Evolutionary conservation across 2,888 invertebrate genomes (phyloP).

Genomic region (Brenthis hecate): DNA sequence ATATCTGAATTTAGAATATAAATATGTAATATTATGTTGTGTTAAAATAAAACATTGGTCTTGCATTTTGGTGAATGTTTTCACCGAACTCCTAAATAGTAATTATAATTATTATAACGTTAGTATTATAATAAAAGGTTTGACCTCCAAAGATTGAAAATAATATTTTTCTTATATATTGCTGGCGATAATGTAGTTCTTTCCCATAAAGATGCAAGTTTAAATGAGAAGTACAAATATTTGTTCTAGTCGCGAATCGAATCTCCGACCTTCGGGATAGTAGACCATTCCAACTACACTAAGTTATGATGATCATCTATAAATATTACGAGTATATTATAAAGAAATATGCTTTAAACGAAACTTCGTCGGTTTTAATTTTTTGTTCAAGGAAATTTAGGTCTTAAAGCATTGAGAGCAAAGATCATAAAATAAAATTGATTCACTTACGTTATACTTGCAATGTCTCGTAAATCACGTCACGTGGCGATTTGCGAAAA

Average conservation of each 20-base stretch:
- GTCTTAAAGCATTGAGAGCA: background rate
- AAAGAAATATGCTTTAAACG: slow-evolving; percentile 9
- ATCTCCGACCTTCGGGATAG: background rate
- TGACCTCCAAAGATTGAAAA: no score
- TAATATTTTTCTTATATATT: no score
- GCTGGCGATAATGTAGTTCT: no score
- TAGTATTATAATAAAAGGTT: no score
- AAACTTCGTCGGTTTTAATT: slow-evolving; percentile 12
- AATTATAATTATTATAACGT: no score
- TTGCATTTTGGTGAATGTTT: no score
- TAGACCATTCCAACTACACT: background rate
- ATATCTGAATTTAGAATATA: no score
- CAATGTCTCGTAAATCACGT: slow-evolving; percentile 49
- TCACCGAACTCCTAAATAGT: no score
- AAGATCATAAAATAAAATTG: slow-evolving; percentile 21
- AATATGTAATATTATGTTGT: no score
- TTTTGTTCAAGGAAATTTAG: slow-evolving; percentile 1
- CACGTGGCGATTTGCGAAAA: slow-evolving; percentile 47
- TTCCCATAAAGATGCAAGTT: no score
- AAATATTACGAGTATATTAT: slow-evolving; percentile 16
- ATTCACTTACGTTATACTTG: slow-evolving; percentile 32
- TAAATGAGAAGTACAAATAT: no score
- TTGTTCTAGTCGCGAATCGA: background rate
- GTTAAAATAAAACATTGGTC: no score
- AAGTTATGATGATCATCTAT: slow-evolving; percentile 5